Evolutionary conservation across 23 tunicate genomes (phyloP).

Genomic region (Oikopleura vanhoeffeni): DNA sequence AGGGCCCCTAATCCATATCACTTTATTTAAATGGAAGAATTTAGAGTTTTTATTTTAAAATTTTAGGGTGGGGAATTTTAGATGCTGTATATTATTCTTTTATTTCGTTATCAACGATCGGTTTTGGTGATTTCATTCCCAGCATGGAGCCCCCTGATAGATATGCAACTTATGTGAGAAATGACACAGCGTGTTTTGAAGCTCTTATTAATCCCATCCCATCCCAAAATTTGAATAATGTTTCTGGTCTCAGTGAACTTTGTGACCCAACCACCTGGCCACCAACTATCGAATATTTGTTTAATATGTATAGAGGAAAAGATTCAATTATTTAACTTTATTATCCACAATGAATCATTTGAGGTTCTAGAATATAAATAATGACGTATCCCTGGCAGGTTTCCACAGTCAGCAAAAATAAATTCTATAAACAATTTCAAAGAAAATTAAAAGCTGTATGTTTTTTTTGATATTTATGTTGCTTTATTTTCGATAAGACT

Average conservation of each 20-base stretch:
- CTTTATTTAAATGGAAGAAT: too few species aligned
- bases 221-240: not conserved
- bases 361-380: too few species aligned
- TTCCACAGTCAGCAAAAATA: too few species aligned
- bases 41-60: too few species aligned
- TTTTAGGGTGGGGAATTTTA: not conserved
- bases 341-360: too few species aligned
- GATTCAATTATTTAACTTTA: too few species aligned
- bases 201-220: slow-evolving; percentile 3
- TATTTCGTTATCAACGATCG: slow-evolving; percentile 8
- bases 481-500: too few species aligned
- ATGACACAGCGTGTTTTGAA: slow-evolving; percentile 8
- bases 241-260: not conserved
- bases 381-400: too few species aligned
- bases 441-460: too few species aligned
- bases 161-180: not conserved
- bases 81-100: not conserved
- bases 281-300: not conserved
- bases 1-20: too few species aligned
- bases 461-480: too few species aligned
- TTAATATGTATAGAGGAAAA: not conserved
- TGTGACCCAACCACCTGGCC: slow-evolving; percentile 2
- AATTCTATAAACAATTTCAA: too few species aligned
- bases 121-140: slow-evolving; percentile 13
- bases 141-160: not conserved